phyloP scores from a whole-genome alignment of 2,797 vertebrate species.

The Nyctibius grandis region DNA sequence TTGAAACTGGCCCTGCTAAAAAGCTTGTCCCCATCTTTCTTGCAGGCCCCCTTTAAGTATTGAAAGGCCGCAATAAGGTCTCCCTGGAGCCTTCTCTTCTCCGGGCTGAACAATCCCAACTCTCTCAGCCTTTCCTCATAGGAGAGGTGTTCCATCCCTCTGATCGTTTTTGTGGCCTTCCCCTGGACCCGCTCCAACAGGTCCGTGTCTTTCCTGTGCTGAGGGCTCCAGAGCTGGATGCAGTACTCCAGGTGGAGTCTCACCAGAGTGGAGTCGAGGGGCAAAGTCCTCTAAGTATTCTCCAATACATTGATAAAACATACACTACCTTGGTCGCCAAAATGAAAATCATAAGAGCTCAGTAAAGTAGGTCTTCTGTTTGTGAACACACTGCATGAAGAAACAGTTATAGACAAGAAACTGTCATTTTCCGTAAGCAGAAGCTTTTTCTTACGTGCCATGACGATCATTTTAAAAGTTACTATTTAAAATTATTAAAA shows the following conservation, averaged over 20 bases:
- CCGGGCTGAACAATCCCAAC: background rate
- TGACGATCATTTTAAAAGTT: background rate
- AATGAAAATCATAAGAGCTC: background rate
- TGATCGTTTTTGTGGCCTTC: background rate
- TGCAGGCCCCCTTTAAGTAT: background rate
- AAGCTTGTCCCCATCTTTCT: background rate
- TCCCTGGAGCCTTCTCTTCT: fast-evolving
- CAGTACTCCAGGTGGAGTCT: background rate
- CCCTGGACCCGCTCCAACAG: background rate
- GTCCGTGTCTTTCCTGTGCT: background rate
- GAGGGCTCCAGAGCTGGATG: background rate
- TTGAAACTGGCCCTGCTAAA: background rate
- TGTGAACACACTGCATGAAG: background rate
- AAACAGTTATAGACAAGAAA: background rate
- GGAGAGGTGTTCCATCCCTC: background rate
- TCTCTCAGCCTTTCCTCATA: background rate
- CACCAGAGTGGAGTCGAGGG: background rate
- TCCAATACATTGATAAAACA: background rate
- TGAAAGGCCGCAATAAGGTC: background rate
- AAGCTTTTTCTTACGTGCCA: background rate
- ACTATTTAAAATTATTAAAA: background rate
- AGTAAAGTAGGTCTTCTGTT: background rate
- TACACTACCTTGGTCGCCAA: background rate
- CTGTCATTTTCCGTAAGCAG: background rate
- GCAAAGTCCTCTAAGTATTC: background rate